Evolutionary conservation across 2,888 invertebrate genomes (phyloP), one percentile per base, ranked within the genome.

Genomic region (Melieria crassipennis): DNA sequence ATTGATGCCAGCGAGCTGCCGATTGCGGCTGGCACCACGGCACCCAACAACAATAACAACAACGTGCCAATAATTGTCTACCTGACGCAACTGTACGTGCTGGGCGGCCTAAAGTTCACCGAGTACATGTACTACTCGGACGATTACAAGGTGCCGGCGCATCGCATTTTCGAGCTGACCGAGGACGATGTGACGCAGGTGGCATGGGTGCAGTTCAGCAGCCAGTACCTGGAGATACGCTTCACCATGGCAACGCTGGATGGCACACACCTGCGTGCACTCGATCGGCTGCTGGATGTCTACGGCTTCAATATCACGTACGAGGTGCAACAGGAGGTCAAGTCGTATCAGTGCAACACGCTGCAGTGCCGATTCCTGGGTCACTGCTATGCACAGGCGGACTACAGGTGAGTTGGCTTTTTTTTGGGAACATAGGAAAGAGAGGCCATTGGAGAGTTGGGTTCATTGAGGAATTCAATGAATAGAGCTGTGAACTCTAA

Each of bases 291-390:
- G 47, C 88, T 96, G 73, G 92, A 95, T 75, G 94, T 96, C 56
- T 96, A 93, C 83, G 97, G 97, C 11, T 96, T 97, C 88, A 97
- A 97, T 87, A 91, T 96, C 79, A 97, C 96, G 45, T 97, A 96
- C 84, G 94, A 96, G 83, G 92, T 96, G 77, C 89, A 89, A 67
- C 74, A 78, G 7, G 87, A 89, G n/a, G 88, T 90, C 42, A 89
- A 90, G 77, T 79, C 85, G 1, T 87, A 89, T 62, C 90, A 92
- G 42, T 96, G 96, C 85, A 93, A 93, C 74, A 92, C 94, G 71
- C 89, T 91, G 77, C 91, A 92, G 79, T 97, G 96, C 83, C 92
- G 95, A 0, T 93, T 93, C 77, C 90, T 94, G n/a, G 96, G 96
- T 11, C 91, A 94, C 83, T 97, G 96, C 85, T 91, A 91, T 82